Evolutionary conservation across 2,797 vertebrate species (phyloP), one percentile per base, ranked within the genome.

Genomic region (Bovichtus diacanthus): DNA sequence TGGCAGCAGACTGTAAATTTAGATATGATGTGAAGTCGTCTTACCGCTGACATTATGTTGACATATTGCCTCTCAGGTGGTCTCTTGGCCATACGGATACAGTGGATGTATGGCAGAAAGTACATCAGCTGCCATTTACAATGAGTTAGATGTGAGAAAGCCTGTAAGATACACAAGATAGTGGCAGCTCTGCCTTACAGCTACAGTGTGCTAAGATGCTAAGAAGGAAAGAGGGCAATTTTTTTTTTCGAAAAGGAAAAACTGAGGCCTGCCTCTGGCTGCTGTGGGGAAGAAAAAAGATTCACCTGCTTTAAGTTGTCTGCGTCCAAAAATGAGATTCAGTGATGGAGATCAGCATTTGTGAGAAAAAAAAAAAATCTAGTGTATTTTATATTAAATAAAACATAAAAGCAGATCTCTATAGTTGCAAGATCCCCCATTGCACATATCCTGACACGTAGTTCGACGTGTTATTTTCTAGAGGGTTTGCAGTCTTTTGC

Each of bases 1-100:
- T 78, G 86, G 76, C 85, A 90, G 88, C 70, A 67, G 88, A 78
- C 81, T 88, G 91, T 90, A 93, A 82, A 93, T 91, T 84, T 81
- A 90, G 87, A 90, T 91, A 90, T 87, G 86, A 91, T 55, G 85
- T 88, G 87, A 85, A 92, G 86, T 85, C 68, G 61, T 91, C 89
- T 93, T 89, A 88, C 87, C 69, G 86, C 78, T 89, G 86, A 92
- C 88, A 92, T 91, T 90, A 92, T 90, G 86, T 85, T 92, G 90
- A 93, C 85, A 74, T 84, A 92, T 89, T 74, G 76, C 76, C 83
- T 91, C 89, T 91, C 90, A 86, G 89, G 88, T 93, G 90, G 90
- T 90, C 90, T 86, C 87, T 70, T 27, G 74, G 84, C 75, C 88
- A 71, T 80, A 72, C 13, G 85, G 80, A 80, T 84, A 69, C 76